Conservation (phyloP, 2,888 invertebrate species). For the Isoperla grammatica region DNA sequence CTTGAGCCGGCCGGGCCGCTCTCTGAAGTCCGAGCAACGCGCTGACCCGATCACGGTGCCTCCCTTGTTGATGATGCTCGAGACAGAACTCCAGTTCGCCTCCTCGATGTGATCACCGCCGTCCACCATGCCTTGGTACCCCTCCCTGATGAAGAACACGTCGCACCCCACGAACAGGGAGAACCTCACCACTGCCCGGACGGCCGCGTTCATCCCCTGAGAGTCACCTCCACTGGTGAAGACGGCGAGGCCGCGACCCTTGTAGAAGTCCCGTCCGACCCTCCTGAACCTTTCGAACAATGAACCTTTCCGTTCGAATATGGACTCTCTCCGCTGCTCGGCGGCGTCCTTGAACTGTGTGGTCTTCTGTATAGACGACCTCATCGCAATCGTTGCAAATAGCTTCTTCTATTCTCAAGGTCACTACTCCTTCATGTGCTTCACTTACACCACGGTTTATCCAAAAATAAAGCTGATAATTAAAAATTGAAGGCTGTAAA, state of each 20-base stretch:
- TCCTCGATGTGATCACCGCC: conserved; percentile 92
- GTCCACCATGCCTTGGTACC: conserved; percentile 93
- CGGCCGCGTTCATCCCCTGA: conserved; percentile 97
- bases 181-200: conserved; percentile 96
- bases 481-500: too few species aligned
- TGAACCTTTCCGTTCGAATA: too few species aligned
- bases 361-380: too few species aligned
- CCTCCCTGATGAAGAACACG: conserved; percentile 85
- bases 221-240: conserved; percentile 98
- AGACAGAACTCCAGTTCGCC: conserved; percentile 95
- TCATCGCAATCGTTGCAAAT: too few species aligned
- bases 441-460: too few species aligned
- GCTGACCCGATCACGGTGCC: conserved; percentile 99
- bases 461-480: too few species aligned
- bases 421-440: too few species aligned
- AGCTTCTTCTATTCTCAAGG: too few species aligned
- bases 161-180: conserved; percentile 96
- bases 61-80: conserved; percentile 96
- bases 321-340: too few species aligned
- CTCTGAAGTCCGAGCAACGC: conserved; percentile 86
- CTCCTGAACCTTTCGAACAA: too few species aligned
- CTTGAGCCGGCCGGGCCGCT: conserved; percentile 81
- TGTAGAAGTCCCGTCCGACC: too few species aligned
- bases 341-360: too few species aligned
- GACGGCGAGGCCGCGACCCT: conserved; percentile 90